Conservation (phyloP, 2,113 vertebrate genomes). For the Cinclus cinclus region DNA sequence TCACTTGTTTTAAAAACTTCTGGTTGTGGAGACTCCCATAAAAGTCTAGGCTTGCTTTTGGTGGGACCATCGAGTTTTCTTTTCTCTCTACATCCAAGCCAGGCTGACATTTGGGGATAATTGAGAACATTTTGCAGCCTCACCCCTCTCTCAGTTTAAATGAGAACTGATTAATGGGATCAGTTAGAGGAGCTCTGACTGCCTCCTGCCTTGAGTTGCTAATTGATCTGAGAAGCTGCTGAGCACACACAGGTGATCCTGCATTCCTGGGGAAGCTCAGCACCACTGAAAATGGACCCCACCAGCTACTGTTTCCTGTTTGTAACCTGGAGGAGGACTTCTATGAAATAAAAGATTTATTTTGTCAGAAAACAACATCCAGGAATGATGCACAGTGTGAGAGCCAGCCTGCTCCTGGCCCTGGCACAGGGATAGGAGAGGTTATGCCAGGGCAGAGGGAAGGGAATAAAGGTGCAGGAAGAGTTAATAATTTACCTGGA, state of each 20-base stretch:
- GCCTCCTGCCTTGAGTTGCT: neutral
- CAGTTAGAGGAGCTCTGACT: neutral
- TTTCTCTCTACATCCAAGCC: neutral
- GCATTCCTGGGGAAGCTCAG: neutral
- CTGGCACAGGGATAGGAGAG: neutral
- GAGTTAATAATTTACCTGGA: neutral
- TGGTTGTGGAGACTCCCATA: neutral
- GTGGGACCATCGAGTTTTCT: neutral
- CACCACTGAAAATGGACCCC: neutral
- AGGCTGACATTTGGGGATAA: neutral
- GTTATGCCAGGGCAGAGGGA: neutral
- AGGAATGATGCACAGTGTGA: rapidly evolving
- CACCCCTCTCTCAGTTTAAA: neutral
- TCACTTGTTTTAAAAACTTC: neutral
- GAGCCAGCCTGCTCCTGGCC: neutral
- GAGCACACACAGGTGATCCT: neutral
- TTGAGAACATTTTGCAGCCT: neutral
- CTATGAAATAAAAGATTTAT: neutral
- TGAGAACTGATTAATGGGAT: neutral
- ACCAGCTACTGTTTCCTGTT: neutral
- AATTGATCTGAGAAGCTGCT: neutral
- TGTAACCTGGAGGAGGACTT: neutral
- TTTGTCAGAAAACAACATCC: neutral
- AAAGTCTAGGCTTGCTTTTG: neutral
- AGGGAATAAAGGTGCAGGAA: neutral